Conservation (phyloP, 2,797 vertebrate species). For the Xiphorhynchus erythropygius region DNA sequence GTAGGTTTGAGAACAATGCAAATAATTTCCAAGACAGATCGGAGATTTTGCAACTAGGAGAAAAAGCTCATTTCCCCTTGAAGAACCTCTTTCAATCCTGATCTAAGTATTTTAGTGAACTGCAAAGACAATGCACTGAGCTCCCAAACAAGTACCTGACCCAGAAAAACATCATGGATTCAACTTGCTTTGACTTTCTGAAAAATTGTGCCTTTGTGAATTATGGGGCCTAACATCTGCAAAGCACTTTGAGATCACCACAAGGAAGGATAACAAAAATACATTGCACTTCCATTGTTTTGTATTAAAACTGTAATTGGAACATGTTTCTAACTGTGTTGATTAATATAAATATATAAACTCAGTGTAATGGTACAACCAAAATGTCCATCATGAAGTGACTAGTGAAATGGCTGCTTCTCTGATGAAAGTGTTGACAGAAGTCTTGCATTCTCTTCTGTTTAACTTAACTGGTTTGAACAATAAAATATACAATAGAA, state of each 20-base stretch:
- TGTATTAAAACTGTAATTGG: neutral
- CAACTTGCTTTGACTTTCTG: neutral
- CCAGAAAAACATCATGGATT: neutral
- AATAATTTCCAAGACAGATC: neutral
- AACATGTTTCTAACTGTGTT: neutral
- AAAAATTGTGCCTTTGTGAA: neutral
- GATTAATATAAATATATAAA: neutral
- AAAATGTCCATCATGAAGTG: neutral
- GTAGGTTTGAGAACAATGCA: neutral
- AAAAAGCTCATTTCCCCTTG: neutral
- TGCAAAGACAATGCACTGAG: neutral
- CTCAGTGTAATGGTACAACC: neutral
- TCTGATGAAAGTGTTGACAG: neutral
- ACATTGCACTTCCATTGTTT: neutral
- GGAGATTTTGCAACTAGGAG: neutral
- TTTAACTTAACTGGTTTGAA: neutral
- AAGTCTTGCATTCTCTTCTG: neutral
- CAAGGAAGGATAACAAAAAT: neutral
- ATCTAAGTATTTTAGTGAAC: neutral
- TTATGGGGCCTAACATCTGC: neutral
- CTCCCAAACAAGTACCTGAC: neutral
- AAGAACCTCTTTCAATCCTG: neutral
- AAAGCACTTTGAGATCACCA: neutral
- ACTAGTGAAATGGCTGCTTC: neutral
- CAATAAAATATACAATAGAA: neutral